Evolutionary conservation across 2,888 invertebrate species (phyloP), one percentile per base, ranked within the genome.

Genomic region (Eucera pruinosa): DNA sequence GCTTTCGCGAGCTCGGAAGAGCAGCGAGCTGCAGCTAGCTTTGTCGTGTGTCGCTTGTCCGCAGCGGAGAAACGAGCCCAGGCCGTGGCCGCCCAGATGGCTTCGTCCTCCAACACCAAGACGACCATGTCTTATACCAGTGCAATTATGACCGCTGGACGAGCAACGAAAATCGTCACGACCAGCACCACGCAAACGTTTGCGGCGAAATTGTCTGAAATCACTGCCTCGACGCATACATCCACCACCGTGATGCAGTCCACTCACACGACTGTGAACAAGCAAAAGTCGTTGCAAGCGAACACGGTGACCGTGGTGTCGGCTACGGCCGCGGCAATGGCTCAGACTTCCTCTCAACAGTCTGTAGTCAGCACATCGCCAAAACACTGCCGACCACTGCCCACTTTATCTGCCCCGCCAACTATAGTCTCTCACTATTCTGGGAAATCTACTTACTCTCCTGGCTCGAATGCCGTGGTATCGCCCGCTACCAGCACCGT

Each of bases 201-300:
- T 92, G 96, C 96, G 20, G 96, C 96, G 68, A 96, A 96, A 92
- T 93, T 96, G 68, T 95, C 95, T 9, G 94, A 95, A 92, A 92
- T 93, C 86, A 93, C 93, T 84, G 90, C 90, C 81, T 86, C 91
- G 71, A 86, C 90, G 60, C 84, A 89, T 78, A 78, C 84, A 86
- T 74, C 88, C 68, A 73, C 89, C 33, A 86, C 88, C 55, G 83
- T 89, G 60, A 86, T 86, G 83, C 90, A 88, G 77, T 86, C 88
- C 45, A 87, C 86, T 77, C 88, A 89, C 71, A 85, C 82, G 54
- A 78, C 84, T 50, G 83, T 86, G 68, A 87, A 83, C 68, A 89
- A 89, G 79, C 86, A 85, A 62, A 88, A 89, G 70, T 90, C 88
- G 69, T 80, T 85, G 36, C 83, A 82, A 78, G 72, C 86, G 18